These are phyloP conservation scores for Pemphredon lugubris DNA, from an alignment of 2,888 invertebrate species.

Conservation along the genomic window DNA sequence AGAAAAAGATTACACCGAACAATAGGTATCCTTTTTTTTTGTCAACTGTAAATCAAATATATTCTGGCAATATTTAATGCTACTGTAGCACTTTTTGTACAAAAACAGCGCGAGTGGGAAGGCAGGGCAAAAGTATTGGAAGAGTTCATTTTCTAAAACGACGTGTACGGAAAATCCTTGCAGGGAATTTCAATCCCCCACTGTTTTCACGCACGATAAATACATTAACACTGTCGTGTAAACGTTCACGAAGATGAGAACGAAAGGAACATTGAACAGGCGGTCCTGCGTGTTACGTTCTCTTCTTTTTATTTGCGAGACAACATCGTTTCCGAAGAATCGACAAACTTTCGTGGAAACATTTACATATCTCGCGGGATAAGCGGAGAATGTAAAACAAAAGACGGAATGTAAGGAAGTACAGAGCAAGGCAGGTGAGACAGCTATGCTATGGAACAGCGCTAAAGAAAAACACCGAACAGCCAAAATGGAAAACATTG, in stretches of 20 bases:
- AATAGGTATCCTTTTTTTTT: too few relatives aligned
- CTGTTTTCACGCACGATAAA: too few relatives aligned
- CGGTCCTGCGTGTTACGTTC: not conserved
- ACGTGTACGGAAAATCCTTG: too few relatives aligned
- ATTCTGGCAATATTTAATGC: too few relatives aligned
- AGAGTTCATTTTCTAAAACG: constrained; percentile 8
- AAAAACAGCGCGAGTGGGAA: too few relatives aligned
- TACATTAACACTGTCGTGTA: not conserved
- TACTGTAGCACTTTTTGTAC: too few relatives aligned
- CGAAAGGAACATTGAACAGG: not conserved
- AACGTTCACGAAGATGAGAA: not conserved
- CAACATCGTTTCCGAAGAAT: not conserved
- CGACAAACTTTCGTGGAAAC: constrained; percentile 2
- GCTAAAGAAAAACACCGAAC: constrained; percentile 68
- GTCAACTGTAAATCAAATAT: too few relatives aligned
- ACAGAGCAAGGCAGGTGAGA: constrained; percentile 71
- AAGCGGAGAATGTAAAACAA: constrained; percentile 38
- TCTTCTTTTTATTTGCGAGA: not conserved
- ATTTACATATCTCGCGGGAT: constrained; percentile 8
- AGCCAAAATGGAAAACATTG: constrained; percentile 71
- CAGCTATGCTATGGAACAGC: constrained; percentile 68
- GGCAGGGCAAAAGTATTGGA: too few relatives aligned
- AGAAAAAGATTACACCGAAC: too few relatives aligned
- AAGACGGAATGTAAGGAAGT: constrained; percentile 44
- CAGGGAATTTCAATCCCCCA: not conserved